Evolutionary conservation across 2,888 invertebrate genomes (phyloP), one percentile per base, ranked within the genome.

Genomic region (Mesopsocus fuscifrons): DNA sequence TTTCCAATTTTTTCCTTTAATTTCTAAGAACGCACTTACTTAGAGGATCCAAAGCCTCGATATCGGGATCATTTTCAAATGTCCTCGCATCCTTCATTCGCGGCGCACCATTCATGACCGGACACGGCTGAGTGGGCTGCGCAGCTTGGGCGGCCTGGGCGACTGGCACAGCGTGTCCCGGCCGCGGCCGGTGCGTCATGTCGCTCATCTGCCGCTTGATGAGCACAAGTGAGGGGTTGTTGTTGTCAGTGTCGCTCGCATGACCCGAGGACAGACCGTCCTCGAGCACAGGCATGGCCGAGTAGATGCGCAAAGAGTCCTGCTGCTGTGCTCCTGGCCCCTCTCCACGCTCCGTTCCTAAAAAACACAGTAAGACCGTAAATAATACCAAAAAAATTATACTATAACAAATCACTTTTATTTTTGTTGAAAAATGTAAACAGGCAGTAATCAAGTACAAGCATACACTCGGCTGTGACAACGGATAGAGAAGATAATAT

Each of bases 261-360:
- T 91, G 91, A 2, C 91, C 91, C 30, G 91, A 91, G 2, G 91
- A 91, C 45, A 94, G 66, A 0, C 91, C 92, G 60, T 94, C 94
- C 58, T 92, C 91, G 34, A 94, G 72, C 13, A 88, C 79, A 1
- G 94, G 94, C 81, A 94, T 82, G 53, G 75, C 76, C 41, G 74
- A 75, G 62, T 70, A 80, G 62, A 72, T 70, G 59, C 72, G 70
- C 31, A 26, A 22, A 40, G 38, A 38, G 21, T 38, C 38, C 5
- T 17, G 38, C 5, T 20, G 17, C 20, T 38, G 38, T 13, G 17
- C 16, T 9, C 33, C 33, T 6, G 16, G 15, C 5, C 33, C 33
- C 17, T 33, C 33, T 6, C 17, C 17, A 6, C 17, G 33, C 15
- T 33, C n/a, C n/a, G n/a, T 72, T 42, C 61, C 62, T 46, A 62